Evolutionary conservation across 2,797 vertebrate genomes (phyloP).

Genomic region (Cynopterus sphinx): DNA sequence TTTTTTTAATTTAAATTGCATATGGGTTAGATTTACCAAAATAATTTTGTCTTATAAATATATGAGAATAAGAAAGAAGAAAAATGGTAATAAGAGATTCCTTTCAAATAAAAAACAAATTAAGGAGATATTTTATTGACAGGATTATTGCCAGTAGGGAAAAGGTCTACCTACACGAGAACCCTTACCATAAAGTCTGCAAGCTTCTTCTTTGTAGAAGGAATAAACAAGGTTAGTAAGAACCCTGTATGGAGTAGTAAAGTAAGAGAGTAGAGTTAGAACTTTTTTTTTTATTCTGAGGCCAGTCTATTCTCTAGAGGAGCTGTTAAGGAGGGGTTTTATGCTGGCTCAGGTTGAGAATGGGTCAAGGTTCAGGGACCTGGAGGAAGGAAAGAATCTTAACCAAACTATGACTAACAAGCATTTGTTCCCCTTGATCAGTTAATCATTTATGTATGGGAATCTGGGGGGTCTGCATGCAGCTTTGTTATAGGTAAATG

Average conservation of each 20-base stretch:
- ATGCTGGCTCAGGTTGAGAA: not conserved
- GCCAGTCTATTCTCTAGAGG: not conserved
- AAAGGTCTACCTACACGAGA: not conserved
- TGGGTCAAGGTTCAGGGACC: not conserved
- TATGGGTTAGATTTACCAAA: not conserved
- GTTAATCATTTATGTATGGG: not conserved
- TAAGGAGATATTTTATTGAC: not conserved
- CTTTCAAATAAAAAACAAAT: not conserved
- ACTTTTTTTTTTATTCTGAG: not conserved
- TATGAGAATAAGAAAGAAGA: not conserved
- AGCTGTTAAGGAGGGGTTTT: not conserved
- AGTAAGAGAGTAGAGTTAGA: not conserved
- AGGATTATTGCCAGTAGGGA: not conserved
- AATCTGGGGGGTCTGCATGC: not conserved
- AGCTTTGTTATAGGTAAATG: not conserved
- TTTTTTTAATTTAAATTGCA: not conserved
- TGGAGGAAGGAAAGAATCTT: not conserved
- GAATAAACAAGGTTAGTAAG: not conserved
- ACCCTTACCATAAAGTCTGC: not conserved
- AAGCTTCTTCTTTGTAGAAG: not conserved
- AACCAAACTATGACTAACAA: not conserved
- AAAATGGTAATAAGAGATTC: not conserved
- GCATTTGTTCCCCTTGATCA: not conserved
- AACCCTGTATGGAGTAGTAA: not conserved
- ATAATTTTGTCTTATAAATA: not conserved